Evolutionary conservation across 2,888 invertebrate species (phyloP).

Genomic region (Diaphora mendica): DNA sequence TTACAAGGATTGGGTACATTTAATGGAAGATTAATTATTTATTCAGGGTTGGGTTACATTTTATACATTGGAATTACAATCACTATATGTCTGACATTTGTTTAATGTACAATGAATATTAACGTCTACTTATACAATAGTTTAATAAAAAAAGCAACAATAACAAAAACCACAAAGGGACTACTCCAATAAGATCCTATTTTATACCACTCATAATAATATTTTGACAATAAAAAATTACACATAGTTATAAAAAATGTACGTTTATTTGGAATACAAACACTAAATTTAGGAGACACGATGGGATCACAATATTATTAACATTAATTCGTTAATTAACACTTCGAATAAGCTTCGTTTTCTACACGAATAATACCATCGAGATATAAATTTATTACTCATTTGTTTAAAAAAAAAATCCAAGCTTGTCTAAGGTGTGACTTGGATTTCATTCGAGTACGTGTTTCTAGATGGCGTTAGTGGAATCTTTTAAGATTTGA

Average conservation of each 20-base stretch:
- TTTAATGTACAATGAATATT: constrained; percentile 49
- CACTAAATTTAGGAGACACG: constrained; percentile 65
- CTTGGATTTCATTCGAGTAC: constrained; percentile 15
- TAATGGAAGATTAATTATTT: constrained; percentile 43
- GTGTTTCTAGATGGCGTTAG: constrained; percentile 15
- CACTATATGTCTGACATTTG: constrained; percentile 50
- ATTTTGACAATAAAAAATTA: constrained; percentile 30
- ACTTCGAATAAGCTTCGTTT: constrained; percentile 44
- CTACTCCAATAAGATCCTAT: background rate
- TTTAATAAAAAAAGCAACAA: constrained; percentile 25
- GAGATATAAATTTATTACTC: constrained; percentile 29
- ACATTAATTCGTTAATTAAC: constrained; percentile 47
- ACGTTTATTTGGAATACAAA: constrained; percentile 47
- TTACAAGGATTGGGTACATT: constrained; percentile 24
- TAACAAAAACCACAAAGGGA: background rate
- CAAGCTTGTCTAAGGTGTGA: constrained; percentile 18
- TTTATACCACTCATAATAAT: constrained; percentile 11
- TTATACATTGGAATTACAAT: constrained; percentile 38
- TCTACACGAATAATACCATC: constrained; percentile 48
- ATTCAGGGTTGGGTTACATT: constrained; percentile 24
- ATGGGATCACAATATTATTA: constrained; percentile 67
- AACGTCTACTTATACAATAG: constrained; percentile 26
- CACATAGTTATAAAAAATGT: constrained; percentile 34
- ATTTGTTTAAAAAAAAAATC: constrained; percentile 18
- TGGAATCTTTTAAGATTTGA: constrained; percentile 1